Evolutionary conservation across 1,140 invertebrate species (phyloP).

Genomic region (Vanessa atalanta): DNA sequence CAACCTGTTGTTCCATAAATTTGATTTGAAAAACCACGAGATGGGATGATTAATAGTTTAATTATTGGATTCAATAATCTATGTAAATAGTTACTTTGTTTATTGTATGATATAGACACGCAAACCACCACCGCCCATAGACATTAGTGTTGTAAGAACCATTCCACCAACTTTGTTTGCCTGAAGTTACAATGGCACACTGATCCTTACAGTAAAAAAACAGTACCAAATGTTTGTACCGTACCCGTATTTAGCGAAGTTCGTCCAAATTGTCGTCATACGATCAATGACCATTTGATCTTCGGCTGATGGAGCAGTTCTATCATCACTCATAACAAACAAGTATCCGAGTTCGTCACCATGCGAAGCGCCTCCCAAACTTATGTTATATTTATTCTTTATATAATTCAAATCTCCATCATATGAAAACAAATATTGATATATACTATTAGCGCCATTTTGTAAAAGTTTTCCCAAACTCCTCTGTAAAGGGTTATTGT

Average conservation of each 20-base stretch:
- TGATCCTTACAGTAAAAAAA: too few species aligned
- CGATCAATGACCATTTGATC: constrained; percentile 52
- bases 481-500: constrained; percentile 34
- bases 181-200: too few species aligned
- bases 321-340: constrained; percentile 44
- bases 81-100: too few species aligned
- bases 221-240: neutral
- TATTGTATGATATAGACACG: too few species aligned
- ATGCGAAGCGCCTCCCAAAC: constrained; percentile 40
- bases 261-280: constrained; percentile 49
- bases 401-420: constrained; percentile 33
- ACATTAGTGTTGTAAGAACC: too few species aligned
- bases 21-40: too few species aligned
- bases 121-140: too few species aligned
- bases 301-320: constrained; percentile 21
- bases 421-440: constrained; percentile 52
- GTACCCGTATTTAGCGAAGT: constrained; percentile 56
- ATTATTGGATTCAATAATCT: too few species aligned
- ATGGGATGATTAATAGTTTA: too few species aligned
- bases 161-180: too few species aligned
- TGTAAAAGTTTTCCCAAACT: constrained; percentile 36
- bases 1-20: too few species aligned
- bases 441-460: constrained; percentile 35
- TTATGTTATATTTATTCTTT: constrained; percentile 34
- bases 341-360: constrained; percentile 51